These are phyloP conservation scores for Stenopsyche tienmushanensis DNA, from an alignment of 1,140 invertebrate genomes.

Conservation along the genomic window DNA sequence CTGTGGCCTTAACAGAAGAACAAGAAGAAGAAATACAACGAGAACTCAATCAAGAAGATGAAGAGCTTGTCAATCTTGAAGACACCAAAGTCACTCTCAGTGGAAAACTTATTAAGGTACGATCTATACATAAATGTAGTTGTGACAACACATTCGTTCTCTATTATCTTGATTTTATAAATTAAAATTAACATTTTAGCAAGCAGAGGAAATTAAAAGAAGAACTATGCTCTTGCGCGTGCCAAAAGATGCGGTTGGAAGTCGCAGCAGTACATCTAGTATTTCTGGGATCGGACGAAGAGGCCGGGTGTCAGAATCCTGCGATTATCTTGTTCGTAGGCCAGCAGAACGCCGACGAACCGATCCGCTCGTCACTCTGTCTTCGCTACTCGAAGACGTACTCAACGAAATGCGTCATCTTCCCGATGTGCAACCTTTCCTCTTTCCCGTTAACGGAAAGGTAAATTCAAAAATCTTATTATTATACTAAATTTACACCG, in stretches of 20 bases:
- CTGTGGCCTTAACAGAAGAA: conserved; percentile 76
- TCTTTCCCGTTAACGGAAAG: conserved; percentile 93
- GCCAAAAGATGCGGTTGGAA: conserved; percentile 73
- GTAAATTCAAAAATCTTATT: conserved; percentile 46
- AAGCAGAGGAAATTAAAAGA: conserved; percentile 78
- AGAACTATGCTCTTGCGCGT: conserved; percentile 81
- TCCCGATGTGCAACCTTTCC: conserved; percentile 89
- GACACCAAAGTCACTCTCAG: conserved; percentile 86
- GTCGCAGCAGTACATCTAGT: conserved; percentile 57
- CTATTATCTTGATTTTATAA: conserved; percentile 10
- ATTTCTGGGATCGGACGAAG: conserved; percentile 60
- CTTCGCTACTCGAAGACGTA: conserved; percentile 89
- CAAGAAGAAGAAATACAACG: conserved; percentile 81
- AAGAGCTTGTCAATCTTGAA: conserved; percentile 89
- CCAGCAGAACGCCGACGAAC: conserved; percentile 91
- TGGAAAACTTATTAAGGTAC: conserved; percentile 77
- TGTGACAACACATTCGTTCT: neutral
- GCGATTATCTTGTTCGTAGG: conserved; percentile 90
- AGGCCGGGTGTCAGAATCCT: conserved; percentile 73
- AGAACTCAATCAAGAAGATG: conserved; percentile 73
- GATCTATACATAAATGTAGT: conserved; percentile 30
- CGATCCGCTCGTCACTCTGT: conserved; percentile 94
- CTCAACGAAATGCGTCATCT: conserved; percentile 91
- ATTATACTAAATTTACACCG: neutral
- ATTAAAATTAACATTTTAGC: conserved; percentile 52